Evolutionary conservation across 2,888 invertebrate species (phyloP), one percentile per base, ranked within the genome.

Genomic region (Oscheius onirici): DNA sequence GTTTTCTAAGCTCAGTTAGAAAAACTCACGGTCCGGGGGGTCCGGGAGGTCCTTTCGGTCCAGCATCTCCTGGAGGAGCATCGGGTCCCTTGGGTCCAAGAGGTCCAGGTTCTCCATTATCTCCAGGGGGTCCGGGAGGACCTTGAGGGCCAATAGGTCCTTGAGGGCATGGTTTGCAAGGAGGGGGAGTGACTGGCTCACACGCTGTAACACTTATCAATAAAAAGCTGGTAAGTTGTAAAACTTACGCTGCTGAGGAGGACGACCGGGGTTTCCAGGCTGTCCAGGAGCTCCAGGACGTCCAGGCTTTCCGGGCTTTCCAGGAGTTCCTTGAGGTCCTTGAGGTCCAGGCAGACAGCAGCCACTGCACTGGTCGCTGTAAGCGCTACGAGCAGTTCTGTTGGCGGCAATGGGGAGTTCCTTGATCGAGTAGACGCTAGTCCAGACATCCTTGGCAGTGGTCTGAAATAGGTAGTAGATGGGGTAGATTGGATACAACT

Each of bases 281-380:
- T 74, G 75, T 77, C 80, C 82, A 70, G 80, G 82, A 34, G 80
- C 80, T 78, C 82, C 82, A 60, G 81, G 81, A 74, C 79, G 78
- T 74, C 80, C 82, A 49, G 82, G 82, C 77, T 80, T 82, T 76
- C 82, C 82, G 11, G 80, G 78, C 72, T 79, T 79, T 73, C 82
- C 82, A 44, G 80, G 82, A 17, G 75, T 77, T 77, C 79, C 82
- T 52, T 69, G 69, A 57, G 78, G 80, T 65, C 80, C 82, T 73
- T 76, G 80, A 71, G 82, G 82, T 74, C 82, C 82, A 70, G 82
- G 82, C 52, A 82, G 78, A 71, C 82, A 82, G 74, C 82, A 82
- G 46, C 82, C 82, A 52, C 77, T 74, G 78, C 82, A 82, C 72
- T 80, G 80, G 60, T 82, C 82, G 65, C 78, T 74, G 78, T 77